Evolutionary conservation across 2,888 invertebrate species (phyloP).

Genomic region (Phortica okadai): DNA sequence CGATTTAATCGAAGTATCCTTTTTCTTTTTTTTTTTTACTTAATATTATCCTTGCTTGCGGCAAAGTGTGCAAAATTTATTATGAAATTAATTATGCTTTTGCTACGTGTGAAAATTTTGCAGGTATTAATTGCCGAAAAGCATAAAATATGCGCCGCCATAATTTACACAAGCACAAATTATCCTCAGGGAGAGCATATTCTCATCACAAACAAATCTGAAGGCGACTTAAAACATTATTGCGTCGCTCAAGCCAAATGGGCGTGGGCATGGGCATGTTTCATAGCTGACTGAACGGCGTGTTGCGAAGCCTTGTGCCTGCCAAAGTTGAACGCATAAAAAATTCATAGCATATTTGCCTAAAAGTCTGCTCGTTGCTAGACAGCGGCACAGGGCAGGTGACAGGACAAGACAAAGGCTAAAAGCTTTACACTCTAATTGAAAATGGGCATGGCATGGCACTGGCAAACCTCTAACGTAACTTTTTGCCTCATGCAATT

Average conservation of each 20-base stretch:
- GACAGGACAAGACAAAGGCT: background rate
- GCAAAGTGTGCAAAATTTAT: slow-evolving; percentile 43
- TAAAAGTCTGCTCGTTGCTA: slow-evolving; percentile 8
- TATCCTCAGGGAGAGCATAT: slow-evolving; percentile 5
- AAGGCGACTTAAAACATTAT: too few species aligned
- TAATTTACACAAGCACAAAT: slow-evolving; percentile 1
- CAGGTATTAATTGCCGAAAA: slow-evolving; percentile 14
- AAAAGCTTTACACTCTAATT: background rate
- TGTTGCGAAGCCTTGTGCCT: too few species aligned
- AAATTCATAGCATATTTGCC: slow-evolving; percentile 4
- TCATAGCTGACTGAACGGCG: too few species aligned
- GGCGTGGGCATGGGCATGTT: background rate
- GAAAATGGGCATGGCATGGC: too few species aligned
- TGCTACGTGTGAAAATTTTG: slow-evolving; percentile 12
- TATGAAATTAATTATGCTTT: slow-evolving; percentile 57
- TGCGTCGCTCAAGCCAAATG: background rate
- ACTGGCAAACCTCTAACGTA: too few species aligned
- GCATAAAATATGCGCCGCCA: slow-evolving; percentile 18
- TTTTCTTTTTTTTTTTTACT: background rate
- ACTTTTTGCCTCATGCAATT: background rate
- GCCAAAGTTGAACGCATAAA: background rate
- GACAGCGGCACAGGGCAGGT: background rate
- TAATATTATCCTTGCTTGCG: background rate
- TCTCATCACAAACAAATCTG: background rate
- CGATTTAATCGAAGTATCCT: background rate